A percentile compares a stretch with the other conserved stretches of the same genome.
Evolutionary conservation across 1,140 invertebrate genomes (phyloP).

Genomic region (Caerostris darwini): DNA sequence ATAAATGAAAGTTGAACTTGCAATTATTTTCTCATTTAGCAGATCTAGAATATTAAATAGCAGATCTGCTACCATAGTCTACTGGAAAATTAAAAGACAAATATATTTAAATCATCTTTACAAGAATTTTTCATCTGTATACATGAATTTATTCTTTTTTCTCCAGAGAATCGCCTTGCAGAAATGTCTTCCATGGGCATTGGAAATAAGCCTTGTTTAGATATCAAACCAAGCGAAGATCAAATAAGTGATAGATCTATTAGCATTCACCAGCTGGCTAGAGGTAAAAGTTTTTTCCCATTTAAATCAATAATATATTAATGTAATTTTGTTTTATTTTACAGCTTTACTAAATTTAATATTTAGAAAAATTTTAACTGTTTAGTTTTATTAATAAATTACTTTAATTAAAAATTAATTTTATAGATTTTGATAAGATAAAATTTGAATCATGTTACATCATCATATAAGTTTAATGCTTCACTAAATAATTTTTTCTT

Average conservation of each 20-base stretch:
- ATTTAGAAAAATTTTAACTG: not conserved
- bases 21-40: too few species aligned
- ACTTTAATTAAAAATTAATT: not conserved
- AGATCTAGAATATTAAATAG: too few species aligned
- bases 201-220: slow-evolving; percentile 78
- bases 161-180: slow-evolving; percentile 74
- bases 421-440: not conserved
- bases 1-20: too few species aligned
- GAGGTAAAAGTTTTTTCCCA: slow-evolving; percentile 49
- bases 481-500: too few species aligned
- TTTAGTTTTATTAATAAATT: not conserved
- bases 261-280: slow-evolving; percentile 73
- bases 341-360: too few species aligned
- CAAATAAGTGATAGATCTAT: slow-evolving; percentile 77
- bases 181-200: slow-evolving; percentile 78
- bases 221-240: slow-evolving; percentile 78
- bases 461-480: too few species aligned
- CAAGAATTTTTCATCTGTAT: too few species aligned
- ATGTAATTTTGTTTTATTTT: not conserved
- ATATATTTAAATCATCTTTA: too few species aligned
- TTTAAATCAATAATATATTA: not conserved
- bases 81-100: too few species aligned
- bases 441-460: too few species aligned
- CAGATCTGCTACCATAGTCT: too few species aligned
- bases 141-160: not conserved